Evolutionary conservation across 2,113 vertebrate genomes (phyloP).

Genomic region (Chionomys nivalis): DNA sequence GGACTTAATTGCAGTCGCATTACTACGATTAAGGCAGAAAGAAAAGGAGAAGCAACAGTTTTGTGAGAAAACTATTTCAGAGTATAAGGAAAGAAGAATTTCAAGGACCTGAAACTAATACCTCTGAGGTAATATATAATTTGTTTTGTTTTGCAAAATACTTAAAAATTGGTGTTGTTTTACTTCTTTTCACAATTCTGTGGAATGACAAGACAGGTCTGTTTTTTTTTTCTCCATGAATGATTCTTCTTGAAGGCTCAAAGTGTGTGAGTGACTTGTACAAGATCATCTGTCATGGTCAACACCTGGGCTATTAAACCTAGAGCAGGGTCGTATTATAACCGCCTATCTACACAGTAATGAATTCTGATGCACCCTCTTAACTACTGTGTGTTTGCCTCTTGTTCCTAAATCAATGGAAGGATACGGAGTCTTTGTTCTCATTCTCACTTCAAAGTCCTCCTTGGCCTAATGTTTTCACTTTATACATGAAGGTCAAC

Average conservation of each 20-base stretch:
- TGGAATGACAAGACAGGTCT: not conserved
- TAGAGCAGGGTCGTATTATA: not conserved
- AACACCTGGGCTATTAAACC: not conserved
- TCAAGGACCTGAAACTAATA: not conserved
- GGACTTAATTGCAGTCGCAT: not conserved
- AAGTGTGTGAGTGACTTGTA: not conserved
- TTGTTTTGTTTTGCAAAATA: not conserved
- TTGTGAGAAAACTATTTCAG: not conserved
- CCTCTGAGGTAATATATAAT: not conserved
- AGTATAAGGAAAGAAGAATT: not conserved
- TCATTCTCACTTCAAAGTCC: not conserved
- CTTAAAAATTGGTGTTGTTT: not conserved
- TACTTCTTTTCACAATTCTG: not conserved
- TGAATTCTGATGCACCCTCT: not conserved
- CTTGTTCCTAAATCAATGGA: not conserved
- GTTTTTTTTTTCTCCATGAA: not conserved
- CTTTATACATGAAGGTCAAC: not conserved
- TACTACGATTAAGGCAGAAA: conserved; percentile 26
- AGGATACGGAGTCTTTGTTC: not conserved
- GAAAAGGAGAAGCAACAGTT: not conserved
- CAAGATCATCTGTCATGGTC: not conserved
- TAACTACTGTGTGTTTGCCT: not conserved
- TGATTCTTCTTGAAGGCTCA: not conserved
- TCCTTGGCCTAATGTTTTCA: not conserved
- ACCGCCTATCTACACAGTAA: not conserved